A percentile compares a stretch with the other conserved stretches of the same genome.
Conservation (phyloP, 2,797 vertebrate genomes). For the Centroberyx gerrardi region DNA sequence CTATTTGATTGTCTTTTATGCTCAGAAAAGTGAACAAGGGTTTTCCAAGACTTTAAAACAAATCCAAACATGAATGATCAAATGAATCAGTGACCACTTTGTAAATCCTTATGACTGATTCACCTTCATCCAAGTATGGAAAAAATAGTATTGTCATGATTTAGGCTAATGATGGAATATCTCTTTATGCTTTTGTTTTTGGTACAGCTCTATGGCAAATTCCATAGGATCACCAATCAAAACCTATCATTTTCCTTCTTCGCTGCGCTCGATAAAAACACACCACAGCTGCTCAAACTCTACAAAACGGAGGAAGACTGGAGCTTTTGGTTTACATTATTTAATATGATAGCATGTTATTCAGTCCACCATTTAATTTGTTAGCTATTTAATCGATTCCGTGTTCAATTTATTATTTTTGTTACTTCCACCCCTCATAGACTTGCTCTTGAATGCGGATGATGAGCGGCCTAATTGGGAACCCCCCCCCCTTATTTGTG, state of each 20-base stretch:
- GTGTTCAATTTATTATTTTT: neutral
- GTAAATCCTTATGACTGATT: too few species aligned
- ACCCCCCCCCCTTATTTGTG: neutral
- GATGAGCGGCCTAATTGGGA: neutral
- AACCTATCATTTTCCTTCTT: slow-evolving; percentile 26
- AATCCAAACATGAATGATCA: too few species aligned
- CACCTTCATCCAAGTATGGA: too few species aligned
- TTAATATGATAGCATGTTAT: slow-evolving; percentile 13
- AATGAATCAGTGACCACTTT: too few species aligned
- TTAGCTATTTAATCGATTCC: neutral
- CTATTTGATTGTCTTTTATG: too few species aligned
- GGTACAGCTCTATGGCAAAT: slow-evolving; percentile 47
- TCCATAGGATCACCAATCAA: slow-evolving; percentile 49
- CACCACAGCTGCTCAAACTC: slow-evolving; percentile 28
- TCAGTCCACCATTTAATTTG: slow-evolving; percentile 28
- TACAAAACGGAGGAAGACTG: slow-evolving; percentile 45
- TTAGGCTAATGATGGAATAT: too few species aligned
- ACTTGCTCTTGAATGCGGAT: too few species aligned
- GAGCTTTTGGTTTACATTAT: slow-evolving; percentile 13
- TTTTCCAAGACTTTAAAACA: too few species aligned
- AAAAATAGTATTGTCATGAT: too few species aligned
- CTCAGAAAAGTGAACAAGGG: too few species aligned
- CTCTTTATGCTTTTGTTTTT: slow-evolving; percentile 30
- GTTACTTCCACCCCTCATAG: too few species aligned
- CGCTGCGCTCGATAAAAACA: slow-evolving; percentile 44